Evolutionary conservation across 2,888 invertebrate species (phyloP).

Genomic region (Eudemis profundana): DNA sequence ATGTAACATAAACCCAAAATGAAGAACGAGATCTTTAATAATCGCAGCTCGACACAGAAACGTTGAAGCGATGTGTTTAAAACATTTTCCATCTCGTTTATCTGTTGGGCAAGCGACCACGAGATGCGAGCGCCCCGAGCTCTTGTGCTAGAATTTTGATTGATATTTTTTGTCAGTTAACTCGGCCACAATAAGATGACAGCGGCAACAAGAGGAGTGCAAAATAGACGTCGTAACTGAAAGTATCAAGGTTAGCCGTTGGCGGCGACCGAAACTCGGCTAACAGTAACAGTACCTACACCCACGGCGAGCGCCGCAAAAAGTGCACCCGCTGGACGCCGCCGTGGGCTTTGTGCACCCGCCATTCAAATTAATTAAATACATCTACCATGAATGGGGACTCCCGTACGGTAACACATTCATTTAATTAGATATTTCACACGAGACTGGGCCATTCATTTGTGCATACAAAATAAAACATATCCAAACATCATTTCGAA

Average conservation of each 20-base stretch:
- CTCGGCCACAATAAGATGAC: slow-evolving; percentile 84
- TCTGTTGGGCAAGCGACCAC: slow-evolving; percentile 71
- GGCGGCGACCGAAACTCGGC: slow-evolving; percentile 79
- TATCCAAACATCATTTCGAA: slow-evolving; percentile 19
- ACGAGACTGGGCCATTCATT: slow-evolving; percentile 25
- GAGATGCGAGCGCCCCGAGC: slow-evolving; percentile 72
- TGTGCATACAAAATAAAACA: slow-evolving; percentile 25
- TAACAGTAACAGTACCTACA: slow-evolving; percentile 78
- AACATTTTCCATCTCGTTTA: slow-evolving; percentile 64
- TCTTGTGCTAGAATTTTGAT: slow-evolving; percentile 85
- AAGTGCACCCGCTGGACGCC: slow-evolving; percentile 70
- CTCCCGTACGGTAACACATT: slow-evolving; percentile 60
- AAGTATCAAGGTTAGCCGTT: slow-evolving; percentile 83
- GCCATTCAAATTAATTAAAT: slow-evolving; percentile 76
- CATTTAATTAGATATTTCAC: slow-evolving; percentile 49
- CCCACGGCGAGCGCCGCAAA: slow-evolving; percentile 71
- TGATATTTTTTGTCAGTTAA: slow-evolving; percentile 84
- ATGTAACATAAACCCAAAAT: slow-evolving; percentile 67
- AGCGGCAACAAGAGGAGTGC: slow-evolving; percentile 83
- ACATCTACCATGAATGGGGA: slow-evolving; percentile 70
- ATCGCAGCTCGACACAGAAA: slow-evolving; percentile 64
- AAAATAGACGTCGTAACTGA: slow-evolving; percentile 82
- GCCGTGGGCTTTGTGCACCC: slow-evolving; percentile 71
- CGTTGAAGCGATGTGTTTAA: slow-evolving; percentile 59
- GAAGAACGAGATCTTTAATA: slow-evolving; percentile 65